These are phyloP conservation scores for Lamellibrachia columna DNA, from an alignment of 2,888 invertebrate species.

Conservation along the genomic window DNA sequence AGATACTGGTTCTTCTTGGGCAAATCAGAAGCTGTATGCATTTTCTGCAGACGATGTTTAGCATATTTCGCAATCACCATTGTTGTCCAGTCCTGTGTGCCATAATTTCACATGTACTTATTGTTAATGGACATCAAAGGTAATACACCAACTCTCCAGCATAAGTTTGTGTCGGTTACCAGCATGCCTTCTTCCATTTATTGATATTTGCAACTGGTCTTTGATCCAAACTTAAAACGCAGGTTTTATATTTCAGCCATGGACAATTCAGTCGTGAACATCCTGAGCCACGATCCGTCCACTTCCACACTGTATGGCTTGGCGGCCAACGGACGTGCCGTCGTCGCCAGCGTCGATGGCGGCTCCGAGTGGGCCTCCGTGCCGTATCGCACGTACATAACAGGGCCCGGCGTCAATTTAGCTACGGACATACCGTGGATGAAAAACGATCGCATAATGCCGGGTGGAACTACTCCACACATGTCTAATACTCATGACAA, in stretches of 20 bases:
- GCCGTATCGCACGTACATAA: slow-evolving; percentile 17
- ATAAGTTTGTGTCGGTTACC: background rate
- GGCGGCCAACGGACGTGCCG: slow-evolving; percentile 44
- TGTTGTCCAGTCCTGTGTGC: too few relatives aligned
- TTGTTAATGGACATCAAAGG: too few relatives aligned
- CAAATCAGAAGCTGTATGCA: too few relatives aligned
- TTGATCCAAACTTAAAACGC: background rate
- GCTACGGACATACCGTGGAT: background rate
- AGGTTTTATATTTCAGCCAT: slow-evolving; percentile 37
- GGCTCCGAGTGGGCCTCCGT: slow-evolving; percentile 47
- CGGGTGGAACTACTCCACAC: background rate
- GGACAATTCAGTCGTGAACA: slow-evolving; percentile 42
- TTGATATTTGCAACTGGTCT: background rate
- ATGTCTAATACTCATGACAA: background rate
- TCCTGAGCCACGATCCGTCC: slow-evolving; percentile 45
- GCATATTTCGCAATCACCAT: too few relatives aligned
- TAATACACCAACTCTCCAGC: background rate
- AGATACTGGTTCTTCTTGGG: too few relatives aligned
- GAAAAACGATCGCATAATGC: background rate
- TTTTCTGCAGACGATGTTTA: too few relatives aligned
- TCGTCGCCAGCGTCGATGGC: slow-evolving; percentile 47
- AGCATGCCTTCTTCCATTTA: background rate
- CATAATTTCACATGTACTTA: too few relatives aligned
- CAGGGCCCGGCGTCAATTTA: background rate
- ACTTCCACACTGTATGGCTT: slow-evolving; percentile 47